Base-by-base conservation (phyloP, 2,797 vertebrate species). In the Apogon talboti region DNA sequence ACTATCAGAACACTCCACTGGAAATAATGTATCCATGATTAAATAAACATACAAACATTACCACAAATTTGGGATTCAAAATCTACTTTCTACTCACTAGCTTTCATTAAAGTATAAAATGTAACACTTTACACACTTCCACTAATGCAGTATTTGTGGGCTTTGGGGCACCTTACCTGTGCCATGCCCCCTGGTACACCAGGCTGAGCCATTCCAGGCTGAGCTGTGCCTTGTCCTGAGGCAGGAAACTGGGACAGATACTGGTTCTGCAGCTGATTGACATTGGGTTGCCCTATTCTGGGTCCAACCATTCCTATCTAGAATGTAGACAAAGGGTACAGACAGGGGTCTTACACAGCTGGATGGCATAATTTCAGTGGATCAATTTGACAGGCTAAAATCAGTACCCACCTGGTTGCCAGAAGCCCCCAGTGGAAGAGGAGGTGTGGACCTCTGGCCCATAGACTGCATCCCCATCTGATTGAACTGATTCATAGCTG, bases 401-500 rank as follows among this genome's bases (percentile, higher is more conserved):
- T 64, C 7, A 35, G 44, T 24, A 71, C 88, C 81, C 28, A 99
- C 97, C 95, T 97, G 97, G 89, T 93, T 97, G 67, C 95, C 93
- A 61, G 96, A 62, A 81, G 92, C 81, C 91, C 92, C 95, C 87
- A 98, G 95, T 71, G 96, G 94, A 70, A 98, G 95, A 79, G 98
- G 96, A 72, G 97, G 94, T 1, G 96, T 96, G 63, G 96, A 96
- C 55, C 97, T 95, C 88, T 96, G 96, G 78, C 93, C 93, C 75
- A 97, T 90, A 0, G 94, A 84, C 71, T 93, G 95, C 92, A 98
- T 95, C 70, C 90, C 94, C 85, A 98, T 95, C 85, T 95, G 96
- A 79, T 92, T 93, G 85, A 98, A 99, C 57, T 96, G 95, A 92
- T 94, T 97, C 91, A 99, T 95, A 81, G 96, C 97, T 99, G 76